phyloP scores from a whole-genome alignment of 2,888 invertebrate genomes.

The Horisme vitalbata region DNA sequence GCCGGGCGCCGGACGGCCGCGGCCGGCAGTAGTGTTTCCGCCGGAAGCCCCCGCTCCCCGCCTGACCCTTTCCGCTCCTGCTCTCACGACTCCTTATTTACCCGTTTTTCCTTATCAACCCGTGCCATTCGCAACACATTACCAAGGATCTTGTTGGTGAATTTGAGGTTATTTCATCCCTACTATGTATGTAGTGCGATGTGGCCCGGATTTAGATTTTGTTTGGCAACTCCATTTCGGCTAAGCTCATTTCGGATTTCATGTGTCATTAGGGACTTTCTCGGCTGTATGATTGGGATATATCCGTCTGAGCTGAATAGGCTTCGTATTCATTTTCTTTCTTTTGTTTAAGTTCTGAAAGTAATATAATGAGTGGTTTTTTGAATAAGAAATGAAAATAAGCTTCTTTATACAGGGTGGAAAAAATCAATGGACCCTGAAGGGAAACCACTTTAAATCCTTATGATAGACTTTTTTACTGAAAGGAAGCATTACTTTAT shows the following conservation, averaged over 20 bases:
- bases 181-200: constrained; percentile 43
- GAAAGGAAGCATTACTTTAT: too few relatives aligned
- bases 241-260: constrained; percentile 50
- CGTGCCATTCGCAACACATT: constrained; percentile 74
- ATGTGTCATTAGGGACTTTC: constrained; percentile 49
- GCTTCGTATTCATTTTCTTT: constrained; percentile 16
- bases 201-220: constrained; percentile 51
- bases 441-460: too few relatives aligned
- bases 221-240: constrained; percentile 51
- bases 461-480: too few relatives aligned
- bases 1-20: constrained; percentile 39
- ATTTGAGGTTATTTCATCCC: constrained; percentile 60
- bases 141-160: constrained; percentile 61
- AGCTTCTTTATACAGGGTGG: too few relatives aligned
- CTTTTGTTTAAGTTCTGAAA: constrained; percentile 6
- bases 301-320: constrained; percentile 20
- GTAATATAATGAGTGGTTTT: not conserved
- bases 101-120: constrained; percentile 78
- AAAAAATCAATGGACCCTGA: too few relatives aligned
- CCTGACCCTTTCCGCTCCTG: constrained; percentile 60
- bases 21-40: constrained; percentile 58
- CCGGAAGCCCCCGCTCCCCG: constrained; percentile 48
- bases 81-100: constrained; percentile 72
- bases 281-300: constrained; percentile 41
- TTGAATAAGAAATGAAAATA: constrained; percentile 1